Conservation (phyloP, 2,113 vertebrate genomes). For the Pluvialis apricaria region DNA sequence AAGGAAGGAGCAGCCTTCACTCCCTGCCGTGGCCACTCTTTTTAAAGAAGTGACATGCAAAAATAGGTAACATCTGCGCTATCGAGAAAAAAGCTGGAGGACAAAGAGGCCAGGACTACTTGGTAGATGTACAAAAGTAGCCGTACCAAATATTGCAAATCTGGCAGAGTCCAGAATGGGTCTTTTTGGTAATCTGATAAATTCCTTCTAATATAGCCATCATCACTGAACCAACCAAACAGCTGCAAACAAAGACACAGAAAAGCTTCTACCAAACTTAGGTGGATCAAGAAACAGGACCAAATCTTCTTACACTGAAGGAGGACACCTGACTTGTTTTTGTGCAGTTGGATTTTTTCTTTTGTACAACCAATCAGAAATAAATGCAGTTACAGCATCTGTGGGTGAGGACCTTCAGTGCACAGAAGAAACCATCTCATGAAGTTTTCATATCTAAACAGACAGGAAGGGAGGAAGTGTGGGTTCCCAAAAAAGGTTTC, state of each 20-base stretch:
- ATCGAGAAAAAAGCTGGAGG: neutral
- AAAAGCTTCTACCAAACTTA: neutral
- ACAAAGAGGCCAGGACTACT: neutral
- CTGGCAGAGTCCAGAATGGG: neutral
- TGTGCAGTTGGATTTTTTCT: neutral
- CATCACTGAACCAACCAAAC: neutral
- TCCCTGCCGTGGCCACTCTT: neutral
- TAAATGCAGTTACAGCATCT: neutral
- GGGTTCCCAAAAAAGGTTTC: slow-evolving; percentile 43
- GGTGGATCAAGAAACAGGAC: neutral
- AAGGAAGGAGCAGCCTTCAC: neutral
- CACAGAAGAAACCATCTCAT: neutral
- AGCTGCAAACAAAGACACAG: neutral
- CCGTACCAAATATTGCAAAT: neutral
- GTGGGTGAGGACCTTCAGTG: neutral
- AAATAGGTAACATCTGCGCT: neutral
- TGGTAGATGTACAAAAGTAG: neutral
- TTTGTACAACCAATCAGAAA: neutral
- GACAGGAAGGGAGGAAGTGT: slow-evolving; percentile 21
- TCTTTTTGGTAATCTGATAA: neutral
- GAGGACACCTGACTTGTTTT: neutral
- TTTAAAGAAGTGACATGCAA: neutral
- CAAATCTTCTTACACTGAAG: neutral
- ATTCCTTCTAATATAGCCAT: neutral
- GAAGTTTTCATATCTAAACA: slow-evolving; percentile 36